Conservation (phyloP, 2,888 invertebrate genomes). For the Trichogramma dendrolimi region DNA sequence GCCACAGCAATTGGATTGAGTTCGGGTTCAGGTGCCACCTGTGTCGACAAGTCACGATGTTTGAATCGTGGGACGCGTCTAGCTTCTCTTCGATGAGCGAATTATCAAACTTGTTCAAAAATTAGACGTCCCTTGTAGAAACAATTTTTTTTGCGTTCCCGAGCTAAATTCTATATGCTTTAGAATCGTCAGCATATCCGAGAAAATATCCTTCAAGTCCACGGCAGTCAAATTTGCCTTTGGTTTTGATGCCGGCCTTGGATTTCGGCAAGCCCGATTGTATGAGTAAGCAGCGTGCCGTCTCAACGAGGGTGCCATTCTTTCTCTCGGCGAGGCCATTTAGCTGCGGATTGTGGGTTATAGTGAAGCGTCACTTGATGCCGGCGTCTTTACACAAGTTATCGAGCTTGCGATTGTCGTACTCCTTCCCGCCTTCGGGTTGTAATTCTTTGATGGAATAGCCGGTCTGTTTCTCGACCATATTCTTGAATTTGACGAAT, state of each 20-base stretch:
- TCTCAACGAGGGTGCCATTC: slow-evolving; percentile 22
- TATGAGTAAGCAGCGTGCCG: slow-evolving; percentile 20
- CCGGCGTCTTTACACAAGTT: slow-evolving; percentile 15
- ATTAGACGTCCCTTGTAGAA: no score
- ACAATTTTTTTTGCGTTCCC: no score
- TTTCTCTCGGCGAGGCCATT: slow-evolving; percentile 22
- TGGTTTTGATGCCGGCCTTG: slow-evolving; percentile 11
- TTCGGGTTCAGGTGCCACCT: no score
- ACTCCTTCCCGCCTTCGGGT: slow-evolving; percentile 30
- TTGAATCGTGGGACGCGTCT: no score
- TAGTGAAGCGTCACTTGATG: slow-evolving; percentile 17
- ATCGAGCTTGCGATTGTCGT: slow-evolving; percentile 4
- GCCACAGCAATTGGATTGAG: no score
- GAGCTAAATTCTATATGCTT: slow-evolving; percentile 15
- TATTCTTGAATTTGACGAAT: slow-evolving; percentile 27
- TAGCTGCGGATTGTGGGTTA: slow-evolving; percentile 19
- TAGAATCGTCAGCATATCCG: slow-evolving; percentile 17
- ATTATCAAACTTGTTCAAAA: no score
- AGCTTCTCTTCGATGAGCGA: no score
- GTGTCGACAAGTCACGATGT: no score
- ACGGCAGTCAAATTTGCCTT: slow-evolving; percentile 16
- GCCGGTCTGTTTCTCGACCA: slow-evolving; percentile 19
- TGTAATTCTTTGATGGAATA: slow-evolving; percentile 20
- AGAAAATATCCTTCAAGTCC: slow-evolving; percentile 13
- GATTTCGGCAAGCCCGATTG: slow-evolving; percentile 7